Evolutionary conservation across 92 coral and sea anemone species (phyloP), one percentile per base, ranked within the genome.

Genomic region (Epizoanthus stellaris): DNA sequence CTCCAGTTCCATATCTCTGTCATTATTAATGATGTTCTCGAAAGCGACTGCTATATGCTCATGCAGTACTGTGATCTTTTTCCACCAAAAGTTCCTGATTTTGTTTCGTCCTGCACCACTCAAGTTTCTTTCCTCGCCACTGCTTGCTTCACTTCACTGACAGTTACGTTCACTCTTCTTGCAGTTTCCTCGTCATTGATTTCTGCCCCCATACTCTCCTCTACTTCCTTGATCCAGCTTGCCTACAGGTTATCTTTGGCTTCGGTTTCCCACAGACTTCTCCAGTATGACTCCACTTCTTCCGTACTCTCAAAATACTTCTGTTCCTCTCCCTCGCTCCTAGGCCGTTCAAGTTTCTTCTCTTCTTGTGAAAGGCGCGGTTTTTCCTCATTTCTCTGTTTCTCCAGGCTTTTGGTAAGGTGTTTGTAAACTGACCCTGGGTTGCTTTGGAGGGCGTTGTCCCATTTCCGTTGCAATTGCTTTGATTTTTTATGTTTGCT

Each of bases 241-340:
- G 73, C 73, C 5, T 68, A 19, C 17, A 68, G 16, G 21, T 68
- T 25, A 0, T 68, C 73, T 8, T 30, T 36, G 4, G 73, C 17
- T 34, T 68, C 73, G 2, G 73, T 68, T 68, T 68, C 6, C 73
- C 73, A 68, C 21, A 68, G 21, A 13, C 45, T 14, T 68, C 45
- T 68, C 53, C 73, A 68, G 4, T 20, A 68, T 30, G 73, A 5
- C 0, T 68, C 45, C 12, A 68, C 53, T 36, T 68, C 47, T 3
- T 68, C 49, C 8, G 17, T 25, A 39, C 16, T 30, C 17, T 68
- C 73, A 68, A 68, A 68, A 38, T 36, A 25, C 10, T 0, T 8
- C 17, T 68, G 42, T 7, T 25, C 45, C 15, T 68, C 4, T 30
- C 9, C 43, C 0, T 6, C 6, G 5, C 8, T 43, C 5, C 2